These are phyloP conservation scores for Drosophila pallidifrons DNA, from an alignment of 1,140 invertebrate genomes.

Conservation along the genomic window DNA sequence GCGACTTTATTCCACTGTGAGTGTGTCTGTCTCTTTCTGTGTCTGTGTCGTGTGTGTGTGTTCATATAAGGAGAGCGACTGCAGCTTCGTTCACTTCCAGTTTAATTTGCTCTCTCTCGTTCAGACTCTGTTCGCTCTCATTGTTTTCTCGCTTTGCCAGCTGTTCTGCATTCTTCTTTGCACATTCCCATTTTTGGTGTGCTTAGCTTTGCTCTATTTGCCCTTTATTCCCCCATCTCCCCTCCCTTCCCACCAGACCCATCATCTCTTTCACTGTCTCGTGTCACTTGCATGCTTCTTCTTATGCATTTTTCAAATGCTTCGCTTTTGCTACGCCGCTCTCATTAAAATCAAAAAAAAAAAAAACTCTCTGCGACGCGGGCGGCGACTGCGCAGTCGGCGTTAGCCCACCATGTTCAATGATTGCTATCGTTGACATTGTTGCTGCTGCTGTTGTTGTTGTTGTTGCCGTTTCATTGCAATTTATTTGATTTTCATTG, in stretches of 20 bases:
- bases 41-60: slow-evolving; percentile 6
- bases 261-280: neutral
- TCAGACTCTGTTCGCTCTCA: slow-evolving; percentile 3
- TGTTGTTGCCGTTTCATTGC: slow-evolving; percentile 63
- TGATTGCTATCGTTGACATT: slow-evolving; percentile 78
- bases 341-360: slow-evolving; percentile 18
- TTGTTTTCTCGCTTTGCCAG: slow-evolving; percentile 3
- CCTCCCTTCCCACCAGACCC: no score
- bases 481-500: slow-evolving; percentile 84
- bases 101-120: slow-evolving; percentile 35
- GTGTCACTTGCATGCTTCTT: slow-evolving; percentile 62
- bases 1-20: neutral
- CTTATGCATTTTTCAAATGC: slow-evolving; percentile 80
- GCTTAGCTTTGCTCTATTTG: neutral
- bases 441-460: no score
- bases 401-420: slow-evolving; percentile 69
- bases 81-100: slow-evolving; percentile 55
- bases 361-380: neutral
- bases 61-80: slow-evolving; percentile 39
- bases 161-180: slow-evolving; percentile 29
- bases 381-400: slow-evolving; percentile 18
- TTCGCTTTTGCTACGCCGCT: slow-evolving; percentile 52
- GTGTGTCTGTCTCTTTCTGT: neutral
- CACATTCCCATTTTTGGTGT: slow-evolving; percentile 59
- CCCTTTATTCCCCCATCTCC: neutral